Evolutionary conservation across 2,888 invertebrate genomes (phyloP), one percentile per base, ranked within the genome.

Genomic region (Melieria picta): DNA sequence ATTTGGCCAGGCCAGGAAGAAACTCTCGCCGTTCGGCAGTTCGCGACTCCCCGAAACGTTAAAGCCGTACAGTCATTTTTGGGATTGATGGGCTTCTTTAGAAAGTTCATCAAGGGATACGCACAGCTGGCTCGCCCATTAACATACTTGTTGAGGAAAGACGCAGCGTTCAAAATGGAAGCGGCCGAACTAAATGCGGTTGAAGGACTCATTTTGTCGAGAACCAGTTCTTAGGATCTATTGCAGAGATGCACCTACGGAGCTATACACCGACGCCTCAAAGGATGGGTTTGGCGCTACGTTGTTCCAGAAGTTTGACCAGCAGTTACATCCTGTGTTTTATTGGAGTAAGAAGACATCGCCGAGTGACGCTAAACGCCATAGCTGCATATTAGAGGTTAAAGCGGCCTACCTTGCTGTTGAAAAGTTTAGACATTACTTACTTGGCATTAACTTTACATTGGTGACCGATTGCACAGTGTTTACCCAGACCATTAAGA

Each of bases 321-420:
- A 72, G n/a, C 30, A 72, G 13, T 68, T 47, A 6, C 60, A 67
- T 10, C 58, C 67, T 43, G 45, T 50, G 50, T 60, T 57, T 42
- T 50, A 56, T n/a, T 60, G 48, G 43, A 67, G 67, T 50, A 67
- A 60, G 5, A 67, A 67, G 43, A 30, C 52, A 1, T 42, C 42
- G 7, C 30, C 47, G 5, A 46, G 30, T 10, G 58, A 66, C 3
- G 42, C 55, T 11, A 6, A 30, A 7, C 45, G 10, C 4, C 71
- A 71, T 43, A 67, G 63, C 76, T 80, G 80, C 30, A 75, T 77
- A 45, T 60, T 80, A 10, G 79, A 80, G 57, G 75, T 68, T 2
- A 57, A 76, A 6, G 79, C 79, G 0, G 73, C 79, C 7, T 67
- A 77, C 5, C 65, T 65, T 6, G 76, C 79, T 0, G n/a, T 58